Percentiles rank a stretch among this genome's conserved stretches.
Conservation (phyloP, 2,888 invertebrate species). For the Athalia circularis region DNA sequence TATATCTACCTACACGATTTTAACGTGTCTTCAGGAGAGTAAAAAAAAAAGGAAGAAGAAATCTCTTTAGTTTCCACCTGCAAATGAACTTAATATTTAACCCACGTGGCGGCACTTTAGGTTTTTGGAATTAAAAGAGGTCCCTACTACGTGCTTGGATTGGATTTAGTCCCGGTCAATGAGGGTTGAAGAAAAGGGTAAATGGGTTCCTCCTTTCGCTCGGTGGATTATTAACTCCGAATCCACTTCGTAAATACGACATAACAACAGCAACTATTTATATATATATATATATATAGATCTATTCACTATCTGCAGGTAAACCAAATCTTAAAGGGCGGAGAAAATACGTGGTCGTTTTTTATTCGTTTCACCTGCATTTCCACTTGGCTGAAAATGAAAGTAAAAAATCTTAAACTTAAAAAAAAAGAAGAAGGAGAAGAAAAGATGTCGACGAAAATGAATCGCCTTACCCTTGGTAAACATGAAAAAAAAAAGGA, state of each 20-base stretch:
- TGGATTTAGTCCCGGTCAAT: slow-evolving; percentile 39
- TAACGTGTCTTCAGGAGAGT: neutral
- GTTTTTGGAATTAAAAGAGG: slow-evolving; percentile 39
- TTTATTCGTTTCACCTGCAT: no score
- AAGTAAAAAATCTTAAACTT: no score
- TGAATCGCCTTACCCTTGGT: no score
- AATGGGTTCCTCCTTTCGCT: slow-evolving; percentile 38
- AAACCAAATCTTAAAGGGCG: no score
- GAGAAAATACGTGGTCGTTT: no score
- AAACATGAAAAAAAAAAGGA: no score
- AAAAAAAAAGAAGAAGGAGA: no score
- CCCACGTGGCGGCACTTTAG: slow-evolving; percentile 43
- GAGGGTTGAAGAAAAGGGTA: slow-evolving; percentile 41
- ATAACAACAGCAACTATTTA: slow-evolving; percentile 6
- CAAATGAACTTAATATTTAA: slow-evolving; percentile 43
- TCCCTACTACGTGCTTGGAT: slow-evolving; percentile 40
- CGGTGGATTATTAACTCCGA: slow-evolving; percentile 29
- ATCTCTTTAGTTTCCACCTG: neutral
- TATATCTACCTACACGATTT: no score
- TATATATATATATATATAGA: neutral
- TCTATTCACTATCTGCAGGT: no score
- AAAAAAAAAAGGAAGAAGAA: slow-evolving; percentile 23
- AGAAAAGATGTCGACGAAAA: no score
- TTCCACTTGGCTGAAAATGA: no score
- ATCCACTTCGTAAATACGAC: slow-evolving; percentile 41